phyloP scores from a whole-genome alignment of 2,113 vertebrate species.

The Aspidoscelis tigris region DNA sequence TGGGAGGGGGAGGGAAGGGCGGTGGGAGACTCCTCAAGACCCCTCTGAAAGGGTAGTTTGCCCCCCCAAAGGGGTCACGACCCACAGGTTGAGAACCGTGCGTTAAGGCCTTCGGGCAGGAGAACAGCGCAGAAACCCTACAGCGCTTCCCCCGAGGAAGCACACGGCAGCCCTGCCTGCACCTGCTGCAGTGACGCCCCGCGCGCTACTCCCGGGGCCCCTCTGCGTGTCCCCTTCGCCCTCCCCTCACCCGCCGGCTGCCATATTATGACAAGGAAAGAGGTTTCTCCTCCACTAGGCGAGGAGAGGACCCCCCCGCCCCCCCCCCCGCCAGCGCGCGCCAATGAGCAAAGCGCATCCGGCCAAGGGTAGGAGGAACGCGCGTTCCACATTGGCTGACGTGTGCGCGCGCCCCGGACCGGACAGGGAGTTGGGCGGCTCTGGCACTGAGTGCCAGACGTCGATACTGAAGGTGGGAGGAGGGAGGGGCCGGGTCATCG shows the following conservation, averaged over 20 bases:
- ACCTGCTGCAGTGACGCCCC: neutral
- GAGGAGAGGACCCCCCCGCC: too few relatives aligned
- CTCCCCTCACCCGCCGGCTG: neutral
- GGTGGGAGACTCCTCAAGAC: too few relatives aligned
- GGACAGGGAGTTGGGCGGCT: too few relatives aligned
- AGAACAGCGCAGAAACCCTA: neutral
- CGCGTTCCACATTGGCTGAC: too few relatives aligned
- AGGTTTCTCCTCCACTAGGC: neutral
- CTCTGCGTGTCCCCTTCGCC: neutral
- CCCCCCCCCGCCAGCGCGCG: neutral
- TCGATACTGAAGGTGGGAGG: neutral
- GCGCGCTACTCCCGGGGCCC: neutral
- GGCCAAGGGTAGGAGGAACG: neutral
- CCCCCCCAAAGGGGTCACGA: too few relatives aligned
- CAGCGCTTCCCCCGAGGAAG: neutral
- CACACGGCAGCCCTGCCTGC: neutral
- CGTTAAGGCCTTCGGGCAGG: neutral
- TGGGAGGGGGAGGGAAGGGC: too few relatives aligned
- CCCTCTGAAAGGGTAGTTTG: too few relatives aligned
- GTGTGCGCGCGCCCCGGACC: too few relatives aligned
- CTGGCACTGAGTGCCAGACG: too few relatives aligned
- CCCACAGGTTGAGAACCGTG: too few relatives aligned
- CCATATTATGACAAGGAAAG: neutral
- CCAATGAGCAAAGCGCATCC: neutral
- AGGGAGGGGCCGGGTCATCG: neutral